Percentiles rank a stretch among this genome's conserved stretches.
Conservation (phyloP, 2,113 vertebrate species). For the Thoracochromis brauschi region DNA sequence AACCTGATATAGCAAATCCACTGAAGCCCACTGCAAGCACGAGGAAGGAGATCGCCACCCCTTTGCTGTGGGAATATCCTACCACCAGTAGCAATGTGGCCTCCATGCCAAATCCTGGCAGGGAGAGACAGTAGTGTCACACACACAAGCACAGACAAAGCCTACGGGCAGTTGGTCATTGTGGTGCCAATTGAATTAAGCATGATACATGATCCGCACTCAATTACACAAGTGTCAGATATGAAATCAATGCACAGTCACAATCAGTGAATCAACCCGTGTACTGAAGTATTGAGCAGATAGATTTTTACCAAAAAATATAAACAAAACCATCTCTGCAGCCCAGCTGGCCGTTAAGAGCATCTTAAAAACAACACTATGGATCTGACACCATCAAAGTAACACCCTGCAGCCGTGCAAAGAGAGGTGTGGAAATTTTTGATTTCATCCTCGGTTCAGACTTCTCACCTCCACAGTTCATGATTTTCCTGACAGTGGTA, state of each 20-base stretch:
- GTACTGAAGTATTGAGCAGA: constrained; percentile 7
- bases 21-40: constrained; percentile 97
- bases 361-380: not conserved
- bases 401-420: constrained; percentile 35
- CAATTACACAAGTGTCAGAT: constrained; percentile 47
- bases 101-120: constrained; percentile 96
- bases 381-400: constrained; percentile 1
- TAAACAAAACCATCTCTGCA: not conserved
- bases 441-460: not conserved
- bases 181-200: constrained; percentile 56
- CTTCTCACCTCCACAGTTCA: constrained; percentile 96
- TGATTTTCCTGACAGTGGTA: constrained; percentile 95
- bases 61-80: constrained; percentile 94
- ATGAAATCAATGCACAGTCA: constrained; percentile 55
- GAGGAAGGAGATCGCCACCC: constrained; percentile 93
- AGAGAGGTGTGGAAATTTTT: constrained; percentile 39
- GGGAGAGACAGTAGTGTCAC: constrained; percentile 36
- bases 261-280: constrained; percentile 9
- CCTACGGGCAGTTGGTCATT: constrained; percentile 40
- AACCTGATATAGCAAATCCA: constrained; percentile 98
- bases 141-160: constrained; percentile 16
- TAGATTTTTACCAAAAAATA: constrained; percentile 9
- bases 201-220: constrained; percentile 29
- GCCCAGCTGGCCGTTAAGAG: not conserved
- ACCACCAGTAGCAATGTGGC: constrained; percentile 94